A percentile compares a stretch with the other conserved stretches of the same genome.
Evolutionary conservation across 2,888 invertebrate genomes (phyloP).

Genomic region (Vandiemenella viatica): DNA sequence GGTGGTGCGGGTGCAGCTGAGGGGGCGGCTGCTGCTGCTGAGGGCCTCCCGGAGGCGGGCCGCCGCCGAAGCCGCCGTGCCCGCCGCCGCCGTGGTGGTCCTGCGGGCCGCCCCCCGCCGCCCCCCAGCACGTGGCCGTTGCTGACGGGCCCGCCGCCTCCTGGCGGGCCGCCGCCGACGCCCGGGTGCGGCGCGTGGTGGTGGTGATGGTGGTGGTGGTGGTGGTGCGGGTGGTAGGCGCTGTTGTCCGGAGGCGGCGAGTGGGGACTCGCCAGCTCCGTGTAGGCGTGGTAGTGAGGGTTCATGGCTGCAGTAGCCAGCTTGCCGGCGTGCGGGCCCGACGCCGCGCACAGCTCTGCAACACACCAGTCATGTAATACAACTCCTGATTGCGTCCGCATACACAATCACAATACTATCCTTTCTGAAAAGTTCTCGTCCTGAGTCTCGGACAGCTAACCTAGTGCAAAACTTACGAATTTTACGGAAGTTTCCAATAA

Average conservation of each 20-base stretch:
- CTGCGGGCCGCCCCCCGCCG: too few relatives aligned
- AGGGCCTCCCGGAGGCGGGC: conserved; percentile 26
- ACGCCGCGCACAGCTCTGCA: conserved; percentile 4
- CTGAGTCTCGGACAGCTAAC: too few relatives aligned
- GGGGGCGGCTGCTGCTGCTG: too few relatives aligned
- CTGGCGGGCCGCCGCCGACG: conserved; percentile 23
- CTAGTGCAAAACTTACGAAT: too few relatives aligned
- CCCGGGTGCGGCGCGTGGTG: conserved; percentile 23
- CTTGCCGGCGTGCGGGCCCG: conserved; percentile 44
- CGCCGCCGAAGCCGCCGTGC: conserved; percentile 19
- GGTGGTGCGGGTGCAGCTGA: conserved; percentile 13
- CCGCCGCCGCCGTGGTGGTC: conserved; percentile 17
- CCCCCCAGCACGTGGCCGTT: too few relatives aligned
- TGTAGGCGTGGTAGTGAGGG: conserved; percentile 78
- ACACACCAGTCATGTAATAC: too few relatives aligned
- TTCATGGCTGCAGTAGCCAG: conserved; percentile 84
- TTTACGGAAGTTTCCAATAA: too few relatives aligned
- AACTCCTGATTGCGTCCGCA: too few relatives aligned
- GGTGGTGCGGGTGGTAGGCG: conserved; percentile 28
- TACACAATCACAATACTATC: too few relatives aligned
- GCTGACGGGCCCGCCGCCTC: conserved; percentile 20
- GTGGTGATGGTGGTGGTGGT: conserved; percentile 30
- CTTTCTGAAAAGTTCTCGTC: too few relatives aligned
- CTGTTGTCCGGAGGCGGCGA: conserved; percentile 46
- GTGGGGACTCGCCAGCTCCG: conserved; percentile 64